A percentile compares a stretch with the other conserved stretches of the same genome.
Conservation (phyloP, 2,113 vertebrate species). For the Microtus montanus region DNA sequence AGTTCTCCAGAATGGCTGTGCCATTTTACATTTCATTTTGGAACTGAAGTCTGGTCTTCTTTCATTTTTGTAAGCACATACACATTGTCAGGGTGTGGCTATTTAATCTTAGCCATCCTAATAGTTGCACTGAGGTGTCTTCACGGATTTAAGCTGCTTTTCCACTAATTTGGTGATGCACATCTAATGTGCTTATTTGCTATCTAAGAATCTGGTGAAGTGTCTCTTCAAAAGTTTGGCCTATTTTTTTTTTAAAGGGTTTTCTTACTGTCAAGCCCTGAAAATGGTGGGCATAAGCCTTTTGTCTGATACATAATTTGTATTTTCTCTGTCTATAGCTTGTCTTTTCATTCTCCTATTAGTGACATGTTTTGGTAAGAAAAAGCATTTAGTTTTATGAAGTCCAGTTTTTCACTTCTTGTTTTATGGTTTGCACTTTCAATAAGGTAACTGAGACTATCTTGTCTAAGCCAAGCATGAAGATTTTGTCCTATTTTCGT, state of each 20-base stretch:
- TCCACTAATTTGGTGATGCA: neutral
- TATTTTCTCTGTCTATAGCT: neutral
- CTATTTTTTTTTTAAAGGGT: neutral
- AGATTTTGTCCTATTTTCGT: neutral
- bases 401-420: neutral
- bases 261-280: neutral
- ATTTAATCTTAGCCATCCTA: neutral
- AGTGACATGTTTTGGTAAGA: neutral
- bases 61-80: neutral
- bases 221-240: slow-evolving; percentile 32
- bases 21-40: slow-evolving; percentile 31
- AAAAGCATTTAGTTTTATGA: slow-evolving; percentile 35
- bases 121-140: neutral
- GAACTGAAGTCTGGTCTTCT: neutral
- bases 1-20: neutral
- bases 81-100: neutral
- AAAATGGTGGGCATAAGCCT: neutral
- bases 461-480: neutral
- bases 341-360: slow-evolving; percentile 10
- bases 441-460: neutral
- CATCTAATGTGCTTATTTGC: slow-evolving; percentile 4
- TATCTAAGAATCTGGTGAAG: slow-evolving; percentile 24
- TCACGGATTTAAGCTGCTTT: slow-evolving; percentile 23
- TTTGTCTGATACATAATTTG: slow-evolving; percentile 43
- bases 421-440: slow-evolving; percentile 4